phyloP scores from a whole-genome alignment of 2,113 vertebrate genomes.

The Anoplopoma fimbria region DNA sequence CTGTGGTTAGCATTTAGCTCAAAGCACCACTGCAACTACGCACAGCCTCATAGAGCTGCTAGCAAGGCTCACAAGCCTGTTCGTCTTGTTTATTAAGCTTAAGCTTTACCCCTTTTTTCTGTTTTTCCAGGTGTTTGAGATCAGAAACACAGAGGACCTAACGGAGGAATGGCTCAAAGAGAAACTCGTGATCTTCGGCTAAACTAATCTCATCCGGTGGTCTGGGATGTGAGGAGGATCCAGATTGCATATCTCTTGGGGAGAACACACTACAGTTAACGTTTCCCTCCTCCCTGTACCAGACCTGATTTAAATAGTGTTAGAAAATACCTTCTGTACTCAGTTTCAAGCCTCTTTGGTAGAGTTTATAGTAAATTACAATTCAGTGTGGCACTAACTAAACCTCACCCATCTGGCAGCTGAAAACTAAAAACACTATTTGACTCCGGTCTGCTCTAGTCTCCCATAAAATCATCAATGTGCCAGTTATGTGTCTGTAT shows the following conservation, averaged over 20 bases:
- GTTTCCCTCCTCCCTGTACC: conserved; percentile 52
- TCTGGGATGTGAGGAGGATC: conserved; percentile 44
- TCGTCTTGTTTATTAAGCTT: too few relatives aligned
- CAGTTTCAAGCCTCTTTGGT: conserved; percentile 34
- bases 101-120: background rate
- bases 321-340: background rate
- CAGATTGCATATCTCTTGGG: conserved; percentile 59
- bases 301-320: conserved; percentile 64
- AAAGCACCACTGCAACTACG: too few relatives aligned
- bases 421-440: conserved; percentile 47
- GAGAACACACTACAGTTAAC: conserved; percentile 60
- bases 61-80: too few relatives aligned
- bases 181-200: conserved; percentile 97
- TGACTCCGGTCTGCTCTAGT: conserved; percentile 53
- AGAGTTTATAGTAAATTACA: background rate
- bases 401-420: conserved; percentile 20
- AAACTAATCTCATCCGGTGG: conserved; percentile 48
- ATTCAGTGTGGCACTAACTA: conserved; percentile 14
- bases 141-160: conserved; percentile 97
- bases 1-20: too few relatives aligned
- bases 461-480: conserved; percentile 54
- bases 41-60: too few relatives aligned
- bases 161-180: conserved; percentile 97
- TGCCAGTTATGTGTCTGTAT: conserved; percentile 66
- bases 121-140: conserved; percentile 94